Evolutionary conservation across 2,888 invertebrate species (phyloP).

Genomic region (Eretmocerus hayati): DNA sequence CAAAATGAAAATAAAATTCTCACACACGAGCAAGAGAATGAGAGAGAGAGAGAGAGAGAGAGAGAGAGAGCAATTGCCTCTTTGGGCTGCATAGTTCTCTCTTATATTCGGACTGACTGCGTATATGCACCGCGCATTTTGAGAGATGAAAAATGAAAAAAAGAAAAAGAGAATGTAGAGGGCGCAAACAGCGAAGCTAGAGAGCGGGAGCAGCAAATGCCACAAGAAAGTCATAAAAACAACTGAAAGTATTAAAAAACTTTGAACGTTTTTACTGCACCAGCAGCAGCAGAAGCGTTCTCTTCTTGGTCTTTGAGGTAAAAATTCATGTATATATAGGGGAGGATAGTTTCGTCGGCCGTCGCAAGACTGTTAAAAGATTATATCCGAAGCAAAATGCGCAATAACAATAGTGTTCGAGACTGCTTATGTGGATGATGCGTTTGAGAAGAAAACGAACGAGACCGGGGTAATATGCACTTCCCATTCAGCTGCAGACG

Average conservation of each 20-base stretch:
- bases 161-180: conserved; percentile 22
- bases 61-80: no score
- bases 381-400: conserved; percentile 17
- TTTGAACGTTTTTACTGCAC: conserved; percentile 42
- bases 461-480: no score
- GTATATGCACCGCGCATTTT: no score
- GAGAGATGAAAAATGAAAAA: conserved; percentile 4
- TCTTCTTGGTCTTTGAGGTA: no score
- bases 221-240: conserved; percentile 37
- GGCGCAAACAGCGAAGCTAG: no score
- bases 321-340: no score
- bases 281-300: conserved; percentile 22
- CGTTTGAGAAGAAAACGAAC: no score
- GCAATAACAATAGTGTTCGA: conserved; percentile 18
- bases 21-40: conserved; percentile 23
- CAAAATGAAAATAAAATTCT: conserved; percentile 24
- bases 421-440: not conserved
- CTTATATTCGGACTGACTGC: no score
- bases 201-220: no score
- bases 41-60: no score
- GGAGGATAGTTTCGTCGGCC: conserved; percentile 9
- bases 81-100: no score
- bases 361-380: conserved; percentile 12
- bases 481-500: no score
- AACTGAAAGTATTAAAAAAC: conserved; percentile 47